phyloP scores from a whole-genome alignment of 2,888 invertebrate species.

The Petrophora chlorosata region DNA sequence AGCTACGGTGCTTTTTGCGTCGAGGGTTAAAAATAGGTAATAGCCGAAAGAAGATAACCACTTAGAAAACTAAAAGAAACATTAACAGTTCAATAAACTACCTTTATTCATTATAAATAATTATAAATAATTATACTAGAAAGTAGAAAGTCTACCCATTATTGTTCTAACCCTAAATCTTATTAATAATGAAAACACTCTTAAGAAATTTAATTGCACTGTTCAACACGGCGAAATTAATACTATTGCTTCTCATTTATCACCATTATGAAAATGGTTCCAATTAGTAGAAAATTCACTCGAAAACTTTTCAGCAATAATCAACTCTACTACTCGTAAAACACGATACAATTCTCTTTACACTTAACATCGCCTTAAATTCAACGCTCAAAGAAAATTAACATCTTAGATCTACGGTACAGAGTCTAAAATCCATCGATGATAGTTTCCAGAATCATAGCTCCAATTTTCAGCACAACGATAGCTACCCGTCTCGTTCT shows the following conservation, averaged over 20 bases:
- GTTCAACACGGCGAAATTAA: constrained; percentile 27
- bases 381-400: constrained; percentile 3
- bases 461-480: constrained; percentile 27
- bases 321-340: not conserved
- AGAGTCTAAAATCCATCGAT: constrained; percentile 3
- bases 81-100: not conserved
- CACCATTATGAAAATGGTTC: constrained; percentile 27
- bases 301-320: constrained; percentile 2
- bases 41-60: too few relatives aligned
- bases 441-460: constrained; percentile 14
- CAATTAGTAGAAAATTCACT: constrained; percentile 24
- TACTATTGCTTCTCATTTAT: constrained; percentile 28
- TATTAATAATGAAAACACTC: constrained; percentile 18
- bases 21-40: too few relatives aligned
- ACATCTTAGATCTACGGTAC: not conserved
- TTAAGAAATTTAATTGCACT: constrained; percentile 22
- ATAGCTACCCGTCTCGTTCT: constrained; percentile 19
- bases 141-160: constrained; percentile 11
- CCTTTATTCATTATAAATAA: not conserved
- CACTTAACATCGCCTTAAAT: constrained; percentile 10
- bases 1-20: too few relatives aligned
- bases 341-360: constrained; percentile 13
- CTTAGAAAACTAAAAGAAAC: too few relatives aligned
- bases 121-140: not conserved
- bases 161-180: constrained; percentile 13